Evolutionary conservation across 64 coral and sea anemone species (phyloP), one percentile per base, ranked within the genome.

Genomic region (Montipora capricornis): DNA sequence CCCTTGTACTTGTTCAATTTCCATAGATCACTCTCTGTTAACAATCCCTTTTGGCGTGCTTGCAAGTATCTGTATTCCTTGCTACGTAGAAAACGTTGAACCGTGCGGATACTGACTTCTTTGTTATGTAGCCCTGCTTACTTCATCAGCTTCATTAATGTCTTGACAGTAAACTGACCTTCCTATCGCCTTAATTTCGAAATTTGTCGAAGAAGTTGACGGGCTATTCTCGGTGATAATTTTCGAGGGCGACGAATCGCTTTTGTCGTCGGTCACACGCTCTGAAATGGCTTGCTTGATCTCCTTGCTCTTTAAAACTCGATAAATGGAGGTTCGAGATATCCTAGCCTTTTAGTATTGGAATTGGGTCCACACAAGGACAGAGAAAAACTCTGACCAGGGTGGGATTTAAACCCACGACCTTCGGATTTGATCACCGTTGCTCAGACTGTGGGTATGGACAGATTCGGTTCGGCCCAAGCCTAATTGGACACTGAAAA

Each of bases 31-130:
- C 11, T 76, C 26, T 77, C 50, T 13, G 47, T 64, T 29, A 93
- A 71, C 52, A 93, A 44, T n/a, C 91, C 91, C 68, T 93, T 93
- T 55, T 87, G 85, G 75, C 91, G 76, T 62, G 91, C 73, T 68
- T 93, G 74, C 12, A 86, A 51, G 53, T 86, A 78, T 8, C 78
- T 20, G 61, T 76, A 93, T 24, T 80, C 91, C 29, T 76, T 49
- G 22, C 66, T 37, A 68, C 77, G 85, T 22, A 93, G 19, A 10
- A 10, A 26, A 48, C 91, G 80, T 46, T 50, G 19, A 24, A 86
- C 80, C 29, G 81, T 85, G 15, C 69, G 16, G 70, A 52, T 76
- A 58, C 44, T 88, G 53, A 88, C 87, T 49, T 60, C 16, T 47
- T 67, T 49, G 20, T 29, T 22, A 17, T 29, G 48, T 79, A 87